Evolutionary conservation across 2,797 vertebrate genomes (phyloP), one percentile per base, ranked within the genome.

Genomic region (Lepilemur septentrionalis): DNA sequence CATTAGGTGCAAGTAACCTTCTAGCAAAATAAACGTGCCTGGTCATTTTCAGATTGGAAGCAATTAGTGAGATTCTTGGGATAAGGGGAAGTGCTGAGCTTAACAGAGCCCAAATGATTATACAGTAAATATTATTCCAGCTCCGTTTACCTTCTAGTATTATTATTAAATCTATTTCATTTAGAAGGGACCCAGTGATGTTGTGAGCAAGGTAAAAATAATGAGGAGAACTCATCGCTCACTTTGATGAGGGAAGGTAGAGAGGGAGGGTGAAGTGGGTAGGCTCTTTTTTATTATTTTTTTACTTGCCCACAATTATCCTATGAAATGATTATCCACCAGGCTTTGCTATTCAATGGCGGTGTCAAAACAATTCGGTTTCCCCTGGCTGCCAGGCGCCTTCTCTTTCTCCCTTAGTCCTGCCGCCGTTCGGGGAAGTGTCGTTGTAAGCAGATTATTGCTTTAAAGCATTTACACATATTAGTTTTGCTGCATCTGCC

Each of bases 351-450:
- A 98, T 98, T 98, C 97, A 98, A 98, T 97, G 97, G 97, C 83
- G 95, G 97, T 98, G 98, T 99, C 98, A 99, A 98, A 99, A 99
- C 98, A 98, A 98, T 98, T 99, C 97, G 95, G 95, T 98, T 98
- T 98, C 97, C 98, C 96, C 96, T 85, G 96, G 69, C 97, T 98
- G 98, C 98, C 98, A 97, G 97, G 98, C 96, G 94, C 89, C 88
- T 96, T 97, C 93, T 97, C 92, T 89, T 96, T 85, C 97, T 97
- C 96, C 88, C 97, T 86, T 94, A 85, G 90, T 88, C 97, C 94
- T 85, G 97, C 97, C 83, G 43, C 97, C 43, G 35, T 97, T 97
- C 20, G 93, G 97, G 97, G 95, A 98, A 96, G 75, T 91, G 97
- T 98, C 96, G 94, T 98, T 97, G 91, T 94, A 97, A 98, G 98